Evolutionary conservation across 2,888 invertebrate species (phyloP).

Genomic region (Ditula angustiorana): DNA sequence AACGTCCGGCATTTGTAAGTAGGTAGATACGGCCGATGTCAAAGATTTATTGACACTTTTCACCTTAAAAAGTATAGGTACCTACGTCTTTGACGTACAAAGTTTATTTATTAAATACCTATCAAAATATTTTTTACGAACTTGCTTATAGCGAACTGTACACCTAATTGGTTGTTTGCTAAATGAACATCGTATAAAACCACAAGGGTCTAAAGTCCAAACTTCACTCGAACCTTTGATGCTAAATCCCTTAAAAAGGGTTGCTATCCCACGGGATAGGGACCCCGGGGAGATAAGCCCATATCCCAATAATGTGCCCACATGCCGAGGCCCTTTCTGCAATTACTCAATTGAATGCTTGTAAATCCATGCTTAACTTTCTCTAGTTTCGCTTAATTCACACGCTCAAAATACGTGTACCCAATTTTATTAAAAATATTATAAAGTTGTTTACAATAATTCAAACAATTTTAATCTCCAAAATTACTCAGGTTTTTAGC

Average conservation of each 20-base stretch:
- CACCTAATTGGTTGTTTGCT: slow-evolving; percentile 6
- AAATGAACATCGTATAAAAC: slow-evolving; percentile 19
- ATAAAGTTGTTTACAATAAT: no score
- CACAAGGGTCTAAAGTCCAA: slow-evolving; percentile 11
- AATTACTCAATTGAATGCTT: slow-evolving; percentile 57
- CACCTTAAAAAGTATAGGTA: no score
- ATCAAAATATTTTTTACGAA: not conserved
- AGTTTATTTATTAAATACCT: no score
- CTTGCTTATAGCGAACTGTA: not conserved
- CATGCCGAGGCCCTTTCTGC: slow-evolving; percentile 72
- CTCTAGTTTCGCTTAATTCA: slow-evolving; percentile 26
- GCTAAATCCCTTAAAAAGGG: slow-evolving; percentile 60
- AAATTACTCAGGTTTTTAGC: no score
- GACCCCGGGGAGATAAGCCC: slow-evolving; percentile 79
- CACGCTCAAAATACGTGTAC: no score
- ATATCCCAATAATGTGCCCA: slow-evolving; percentile 75
- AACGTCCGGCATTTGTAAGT: no score
- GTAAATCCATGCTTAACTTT: slow-evolving; percentile 26
- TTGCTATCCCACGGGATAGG: slow-evolving; percentile 78
- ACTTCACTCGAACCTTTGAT: slow-evolving; percentile 21
- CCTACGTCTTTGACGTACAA: no score
- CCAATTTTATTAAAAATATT: not conserved
- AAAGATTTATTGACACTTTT: no score
- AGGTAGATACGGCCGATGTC: no score
- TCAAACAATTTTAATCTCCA: no score